Base-by-base conservation (phyloP, 1,140 invertebrate genomes). In the Brachionus rotundiformis region DNA sequence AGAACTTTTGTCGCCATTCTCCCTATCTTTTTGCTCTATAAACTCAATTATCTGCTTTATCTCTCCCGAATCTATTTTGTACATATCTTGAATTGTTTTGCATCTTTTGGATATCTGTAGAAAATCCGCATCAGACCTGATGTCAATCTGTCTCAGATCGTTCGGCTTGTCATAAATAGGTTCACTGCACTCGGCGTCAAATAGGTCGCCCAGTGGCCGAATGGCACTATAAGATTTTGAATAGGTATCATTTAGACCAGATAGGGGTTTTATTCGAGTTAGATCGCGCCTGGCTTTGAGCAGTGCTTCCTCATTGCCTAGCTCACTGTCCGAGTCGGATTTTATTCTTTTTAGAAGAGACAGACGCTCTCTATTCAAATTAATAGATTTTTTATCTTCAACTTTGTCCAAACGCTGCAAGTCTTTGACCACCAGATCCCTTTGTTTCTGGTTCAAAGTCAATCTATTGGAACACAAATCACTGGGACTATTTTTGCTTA, bases 91-190 rank as follows among this genome's bases (percentile, higher is more conserved):
- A 16, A 33, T 68, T 68, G 16, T 36, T 19, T 68, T 68, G 33
- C 63, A 68, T 16, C 16, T 68, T 68, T 68, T 68, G 16, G 0
- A 10, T 8, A 68, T 19, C 19, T 68, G 16, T 4, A 68, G 10
- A n/a, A 68, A 0, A 68, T 68, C 31, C n/a, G 29, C 63, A 36
- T 68, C 63, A 33, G 27, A 31, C 19, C 63, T 68, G 23, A 68
- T 7, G 36, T 68, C 63, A 36, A 68, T 36, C 19, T 36, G 16
- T 23, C 16, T 68, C n/a, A 68, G 33, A 36, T 68, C 63, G 36
- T 68, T 68, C 10, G 63, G 63, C 19, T 36, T 68, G 31, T 68
- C 63, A 33, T 68, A 68, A 68, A 68, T 36, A 31, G 63, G 63
- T n/a, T 68, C 63, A 19, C 6, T 0, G 16, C 33, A 31, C 36